Evolutionary conservation across 2,113 vertebrate genomes (phyloP), one percentile per base, ranked within the genome.

Genomic region (Myrmophylax atrothorax): DNA sequence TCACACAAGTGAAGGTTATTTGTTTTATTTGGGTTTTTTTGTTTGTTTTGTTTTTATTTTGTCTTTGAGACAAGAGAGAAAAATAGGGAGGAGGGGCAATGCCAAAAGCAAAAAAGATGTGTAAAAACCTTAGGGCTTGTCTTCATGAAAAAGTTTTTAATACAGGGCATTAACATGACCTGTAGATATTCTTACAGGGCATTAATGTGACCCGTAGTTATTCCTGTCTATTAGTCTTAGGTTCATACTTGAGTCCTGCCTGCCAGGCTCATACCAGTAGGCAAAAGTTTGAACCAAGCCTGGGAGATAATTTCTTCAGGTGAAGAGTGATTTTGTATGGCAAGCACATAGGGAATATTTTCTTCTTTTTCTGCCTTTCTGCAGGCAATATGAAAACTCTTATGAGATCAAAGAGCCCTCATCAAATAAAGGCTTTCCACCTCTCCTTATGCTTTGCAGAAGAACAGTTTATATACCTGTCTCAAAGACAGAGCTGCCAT

Each of bases 1-100:
- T 44, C 19, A 40, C 29, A 74, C 8, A 78, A 62, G 4, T 50
- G 22, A 92, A 47, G 50, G 24, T 8, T 75, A 50, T 40, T 50
- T 42, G 40, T 42, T 42, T 42, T 42, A 13, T 42, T 95, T 70
- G 28, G 3, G 0, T 60, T 83, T 75, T 55, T 40, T 50, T 42
- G 40, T 40, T 40, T 42, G 40, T 42, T 95, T 70, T 25, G 3
- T 0, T 63, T 83, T 58, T 79, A 63, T 75, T 87, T 93, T 93
- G 8, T 25, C 12, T 60, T 73, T 72, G 56, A 81, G 38, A 84
- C 25, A 66, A 83, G 14, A 63, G 7, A 66, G 8, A 66, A 67
- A n/a, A 56, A 25, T 13, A 11, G 18, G 7, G 0, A 1, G 7
- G 0, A 1, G 7, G 14, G 4, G 6, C 3, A 76, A 59, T 66